Evolutionary conservation across 2,888 invertebrate species (phyloP).

Genomic region (Heliconius hortense): DNA sequence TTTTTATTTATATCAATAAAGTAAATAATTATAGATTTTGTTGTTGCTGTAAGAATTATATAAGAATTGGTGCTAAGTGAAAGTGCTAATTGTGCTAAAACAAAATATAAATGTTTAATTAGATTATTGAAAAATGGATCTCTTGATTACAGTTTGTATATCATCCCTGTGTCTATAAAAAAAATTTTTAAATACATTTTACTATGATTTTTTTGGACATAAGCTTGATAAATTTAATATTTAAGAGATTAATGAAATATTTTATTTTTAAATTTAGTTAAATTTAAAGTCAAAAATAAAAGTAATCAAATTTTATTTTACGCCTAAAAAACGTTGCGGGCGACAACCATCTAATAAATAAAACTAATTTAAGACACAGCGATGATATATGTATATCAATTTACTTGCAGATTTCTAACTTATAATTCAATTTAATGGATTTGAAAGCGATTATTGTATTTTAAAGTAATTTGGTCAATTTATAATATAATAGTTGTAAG

Average conservation of each 20-base stretch:
- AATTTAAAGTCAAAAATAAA: too few relatives aligned
- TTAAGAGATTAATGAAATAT: too few relatives aligned
- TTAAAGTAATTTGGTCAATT: slow-evolving; percentile 12
- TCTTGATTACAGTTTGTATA: slow-evolving; percentile 14
- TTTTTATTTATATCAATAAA: slow-evolving; percentile 10
- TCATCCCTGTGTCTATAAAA: not conserved
- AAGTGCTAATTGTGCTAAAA: slow-evolving; percentile 35
- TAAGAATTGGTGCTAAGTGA: slow-evolving; percentile 46
- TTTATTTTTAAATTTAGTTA: too few relatives aligned
- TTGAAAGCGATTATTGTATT: slow-evolving; percentile 19
- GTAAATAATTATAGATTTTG: slow-evolving; percentile 22
- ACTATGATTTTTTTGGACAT: not conserved
- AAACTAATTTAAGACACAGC: not conserved
- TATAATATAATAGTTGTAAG: slow-evolving; percentile 48
- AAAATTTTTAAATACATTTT: not conserved
- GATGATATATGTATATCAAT: not conserved
- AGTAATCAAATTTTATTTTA: too few relatives aligned
- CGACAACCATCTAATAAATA: too few relatives aligned
- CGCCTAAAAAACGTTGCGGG: too few relatives aligned
- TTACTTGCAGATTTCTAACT: slow-evolving; percentile 7
- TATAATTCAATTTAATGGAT: slow-evolving; percentile 1
- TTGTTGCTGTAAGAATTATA: slow-evolving; percentile 22
- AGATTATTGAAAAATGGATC: slow-evolving; percentile 19
- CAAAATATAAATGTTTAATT: slow-evolving; percentile 10
- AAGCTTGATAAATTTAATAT: not conserved